These are phyloP conservation scores for Rousettus madagascariensis DNA, from an alignment of 2,797 vertebrate species.

Conservation along the genomic window DNA sequence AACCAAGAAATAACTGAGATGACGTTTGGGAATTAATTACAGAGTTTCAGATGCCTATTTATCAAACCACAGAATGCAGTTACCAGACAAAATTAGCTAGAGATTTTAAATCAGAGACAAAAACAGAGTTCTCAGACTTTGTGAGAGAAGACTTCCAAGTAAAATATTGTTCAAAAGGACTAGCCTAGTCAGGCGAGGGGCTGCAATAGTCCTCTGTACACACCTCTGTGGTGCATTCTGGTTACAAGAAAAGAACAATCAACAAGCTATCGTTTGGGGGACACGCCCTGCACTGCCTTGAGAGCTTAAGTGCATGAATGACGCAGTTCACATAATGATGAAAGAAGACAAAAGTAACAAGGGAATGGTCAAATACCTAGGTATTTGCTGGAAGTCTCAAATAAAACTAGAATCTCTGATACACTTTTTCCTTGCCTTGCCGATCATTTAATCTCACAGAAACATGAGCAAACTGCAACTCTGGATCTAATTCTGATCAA, in stretches of 20 bases:
- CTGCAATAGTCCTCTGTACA: background rate
- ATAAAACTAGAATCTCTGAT: background rate
- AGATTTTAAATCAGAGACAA: background rate
- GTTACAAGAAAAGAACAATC: background rate
- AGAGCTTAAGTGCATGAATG: background rate
- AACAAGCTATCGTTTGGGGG: background rate
- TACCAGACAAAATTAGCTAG: background rate
- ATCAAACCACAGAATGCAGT: background rate
- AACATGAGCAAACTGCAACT: background rate
- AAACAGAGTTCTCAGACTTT: background rate
- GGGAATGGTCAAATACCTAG: background rate
- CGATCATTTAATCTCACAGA: background rate
- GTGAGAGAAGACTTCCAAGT: background rate
- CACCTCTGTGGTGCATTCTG: background rate
- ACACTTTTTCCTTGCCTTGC: background rate
- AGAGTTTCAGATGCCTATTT: background rate
- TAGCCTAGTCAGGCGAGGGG: background rate
- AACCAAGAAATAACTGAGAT: background rate
- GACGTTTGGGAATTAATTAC: background rate
- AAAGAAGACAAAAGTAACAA: background rate
- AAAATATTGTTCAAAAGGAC: background rate
- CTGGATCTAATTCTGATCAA: background rate
- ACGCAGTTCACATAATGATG: background rate
- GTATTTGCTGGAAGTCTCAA: background rate
- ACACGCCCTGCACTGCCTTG: rapidly evolving